Conservation (phyloP, 1,140 invertebrate genomes). For the Eubasilissa regina region DNA sequence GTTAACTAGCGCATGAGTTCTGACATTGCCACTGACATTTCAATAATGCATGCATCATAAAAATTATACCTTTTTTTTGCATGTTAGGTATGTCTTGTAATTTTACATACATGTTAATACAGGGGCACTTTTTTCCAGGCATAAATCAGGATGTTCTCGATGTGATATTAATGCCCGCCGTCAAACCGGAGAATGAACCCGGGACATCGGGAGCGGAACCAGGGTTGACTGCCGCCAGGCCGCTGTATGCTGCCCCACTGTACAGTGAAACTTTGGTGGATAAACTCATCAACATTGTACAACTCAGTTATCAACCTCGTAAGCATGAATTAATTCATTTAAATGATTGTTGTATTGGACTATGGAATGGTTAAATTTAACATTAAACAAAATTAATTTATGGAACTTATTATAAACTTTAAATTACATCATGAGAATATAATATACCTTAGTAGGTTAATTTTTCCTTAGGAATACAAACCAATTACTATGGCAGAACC, state of each 20-base stretch:
- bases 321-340: slow-evolving; percentile 60
- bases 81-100: too few species aligned
- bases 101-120: too few species aligned
- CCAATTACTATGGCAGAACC: too few species aligned
- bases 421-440: too few species aligned
- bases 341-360: too few species aligned
- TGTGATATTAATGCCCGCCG: slow-evolving; percentile 62
- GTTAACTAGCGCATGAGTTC: too few species aligned
- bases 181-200: slow-evolving; percentile 63
- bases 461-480: too few species aligned
- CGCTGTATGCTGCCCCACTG: slow-evolving; percentile 58
- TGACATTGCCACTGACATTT: too few species aligned
- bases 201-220: slow-evolving; percentile 59
- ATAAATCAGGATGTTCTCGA: slow-evolving; percentile 83
- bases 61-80: too few species aligned
- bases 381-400: slow-evolving; percentile 22
- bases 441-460: too few species aligned
- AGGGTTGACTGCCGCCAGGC: slow-evolving; percentile 11
- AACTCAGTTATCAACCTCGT: slow-evolving; percentile 87
- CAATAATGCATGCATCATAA: too few species aligned
- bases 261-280: slow-evolving; percentile 87
- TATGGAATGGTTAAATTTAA: neutral
- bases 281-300: slow-evolving; percentile 85
- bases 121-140: slow-evolving; percentile 71
- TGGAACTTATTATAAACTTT: too few species aligned